A percentile compares a stretch with the other conserved stretches of the same genome.
phyloP scores from a whole-genome alignment of 2,888 invertebrate species.

The Heterodera filipjevi region DNA sequence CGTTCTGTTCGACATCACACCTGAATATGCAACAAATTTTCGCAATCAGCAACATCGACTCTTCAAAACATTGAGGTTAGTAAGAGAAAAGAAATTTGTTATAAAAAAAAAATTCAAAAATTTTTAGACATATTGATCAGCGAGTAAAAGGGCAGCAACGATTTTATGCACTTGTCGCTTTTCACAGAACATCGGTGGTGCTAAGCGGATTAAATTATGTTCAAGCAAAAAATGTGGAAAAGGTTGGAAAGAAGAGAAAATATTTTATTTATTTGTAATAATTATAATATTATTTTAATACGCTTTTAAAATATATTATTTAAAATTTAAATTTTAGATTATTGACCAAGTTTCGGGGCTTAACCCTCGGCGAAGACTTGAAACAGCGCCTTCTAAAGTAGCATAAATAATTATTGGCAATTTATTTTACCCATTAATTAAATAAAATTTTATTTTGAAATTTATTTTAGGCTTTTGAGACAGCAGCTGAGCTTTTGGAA shows the following conservation, averaged over 20 bases:
- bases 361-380: slow-evolving; percentile 36
- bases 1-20: slow-evolving; percentile 27
- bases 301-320: background rate
- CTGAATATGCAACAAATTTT: slow-evolving; percentile 19
- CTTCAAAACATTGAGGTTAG: slow-evolving; percentile 24
- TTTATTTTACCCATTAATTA: background rate
- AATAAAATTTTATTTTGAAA: background rate
- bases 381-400: slow-evolving; percentile 45
- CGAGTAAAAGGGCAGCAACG: slow-evolving; percentile 10
- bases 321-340: slow-evolving; percentile 30
- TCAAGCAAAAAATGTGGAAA: slow-evolving; percentile 24
- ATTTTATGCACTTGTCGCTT: slow-evolving; percentile 42
- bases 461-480: slow-evolving; percentile 21
- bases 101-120: background rate
- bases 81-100: background rate
- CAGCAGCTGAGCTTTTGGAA: slow-evolving; percentile 29
- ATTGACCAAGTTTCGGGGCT: slow-evolving; percentile 38
- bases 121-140: slow-evolving; percentile 33
- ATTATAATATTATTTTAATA: no score
- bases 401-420: background rate
- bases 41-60: slow-evolving; percentile 22
- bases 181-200: slow-evolving; percentile 43
- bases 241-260: no score
- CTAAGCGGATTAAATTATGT: slow-evolving; percentile 33
- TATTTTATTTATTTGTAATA: no score